A percentile compares a stretch with the other conserved stretches of the same genome.
Conservation (phyloP, 2,113 vertebrate genomes). For the Colinus virginianus region DNA sequence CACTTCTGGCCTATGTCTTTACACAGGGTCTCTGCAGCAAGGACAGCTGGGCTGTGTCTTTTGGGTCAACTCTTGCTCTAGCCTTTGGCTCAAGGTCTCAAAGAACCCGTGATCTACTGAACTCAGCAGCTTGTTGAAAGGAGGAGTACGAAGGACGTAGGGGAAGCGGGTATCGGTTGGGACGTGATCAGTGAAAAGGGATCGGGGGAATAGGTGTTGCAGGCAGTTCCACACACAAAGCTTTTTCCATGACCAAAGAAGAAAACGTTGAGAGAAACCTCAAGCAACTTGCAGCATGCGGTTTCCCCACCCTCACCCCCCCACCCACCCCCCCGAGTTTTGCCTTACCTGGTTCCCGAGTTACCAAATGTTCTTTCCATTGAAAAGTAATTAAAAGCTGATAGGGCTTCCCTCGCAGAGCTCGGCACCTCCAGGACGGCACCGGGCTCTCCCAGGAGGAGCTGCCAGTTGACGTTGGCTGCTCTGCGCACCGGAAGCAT, state of each 20-base stretch:
- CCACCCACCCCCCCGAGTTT: not conserved
- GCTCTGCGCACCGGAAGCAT: slow-evolving; percentile 83
- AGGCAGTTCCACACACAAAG: slow-evolving; percentile 34
- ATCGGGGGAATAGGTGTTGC: slow-evolving; percentile 13
- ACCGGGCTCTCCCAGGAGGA: slow-evolving; percentile 64
- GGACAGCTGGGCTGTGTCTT: slow-evolving; percentile 27
- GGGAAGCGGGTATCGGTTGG: not conserved
- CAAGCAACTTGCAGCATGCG: not conserved
- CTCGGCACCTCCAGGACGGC: slow-evolving; percentile 26
- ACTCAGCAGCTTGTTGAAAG: slow-evolving; percentile 17
- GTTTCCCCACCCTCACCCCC: not conserved
- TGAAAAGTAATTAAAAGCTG: slow-evolving; percentile 17
- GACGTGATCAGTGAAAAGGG: not conserved
- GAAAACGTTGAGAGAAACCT: slow-evolving; percentile 48
- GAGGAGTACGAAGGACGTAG: not conserved
- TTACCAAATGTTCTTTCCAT: slow-evolving; percentile 65
- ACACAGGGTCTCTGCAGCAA: slow-evolving; percentile 27
- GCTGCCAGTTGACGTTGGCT: slow-evolving; percentile 57
- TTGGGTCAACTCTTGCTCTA: slow-evolving; percentile 36
- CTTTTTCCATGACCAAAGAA: slow-evolving; percentile 73
- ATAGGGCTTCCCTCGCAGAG: slow-evolving; percentile 64
- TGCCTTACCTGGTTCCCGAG: slow-evolving; percentile 1
- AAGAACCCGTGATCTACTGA: slow-evolving; percentile 22
- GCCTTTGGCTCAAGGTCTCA: slow-evolving; percentile 36
- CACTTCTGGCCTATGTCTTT: not conserved